Conservation (phyloP, 2,797 vertebrate genomes). For the Anolis apletophallus region DNA sequence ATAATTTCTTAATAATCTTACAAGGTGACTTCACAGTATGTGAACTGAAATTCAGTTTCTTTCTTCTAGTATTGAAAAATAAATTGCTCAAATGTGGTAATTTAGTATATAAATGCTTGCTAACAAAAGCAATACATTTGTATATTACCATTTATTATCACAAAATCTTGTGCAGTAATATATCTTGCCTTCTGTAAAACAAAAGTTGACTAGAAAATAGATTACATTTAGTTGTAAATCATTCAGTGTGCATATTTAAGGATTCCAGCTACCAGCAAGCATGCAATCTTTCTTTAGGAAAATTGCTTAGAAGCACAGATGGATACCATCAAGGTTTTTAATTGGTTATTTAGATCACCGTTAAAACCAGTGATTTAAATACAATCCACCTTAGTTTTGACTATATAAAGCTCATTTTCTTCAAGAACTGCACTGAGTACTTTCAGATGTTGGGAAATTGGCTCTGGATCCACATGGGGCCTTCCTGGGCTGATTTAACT, state of each 20-base stretch:
- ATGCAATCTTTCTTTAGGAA: conserved; percentile 20
- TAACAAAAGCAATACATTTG: conserved; percentile 16
- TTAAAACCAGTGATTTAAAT: conserved; percentile 31
- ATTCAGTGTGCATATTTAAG: conserved; percentile 22
- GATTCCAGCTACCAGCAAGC: neutral
- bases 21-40: neutral
- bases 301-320: conserved; percentile 41
- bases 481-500: neutral
- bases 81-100: conserved; percentile 28
- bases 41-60: neutral
- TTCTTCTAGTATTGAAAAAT: conserved; percentile 14
- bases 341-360: conserved; percentile 44
- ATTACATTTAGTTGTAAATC: conserved; percentile 27
- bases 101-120: conserved; percentile 29
- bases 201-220: conserved; percentile 24
- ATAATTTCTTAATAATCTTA: conserved; percentile 11
- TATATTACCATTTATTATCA: conserved; percentile 18
- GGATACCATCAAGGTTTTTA: conserved; percentile 38
- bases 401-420: conserved; percentile 26
- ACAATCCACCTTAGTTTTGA: conserved; percentile 23
- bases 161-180: conserved; percentile 19
- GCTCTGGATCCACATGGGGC: conserved; percentile 1
- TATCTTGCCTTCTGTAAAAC: neutral
- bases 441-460: conserved; percentile 28
- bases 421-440: conserved; percentile 20